Conservation (phyloP, 2,113 vertebrate species). For the Gobiocypris rarus region DNA sequence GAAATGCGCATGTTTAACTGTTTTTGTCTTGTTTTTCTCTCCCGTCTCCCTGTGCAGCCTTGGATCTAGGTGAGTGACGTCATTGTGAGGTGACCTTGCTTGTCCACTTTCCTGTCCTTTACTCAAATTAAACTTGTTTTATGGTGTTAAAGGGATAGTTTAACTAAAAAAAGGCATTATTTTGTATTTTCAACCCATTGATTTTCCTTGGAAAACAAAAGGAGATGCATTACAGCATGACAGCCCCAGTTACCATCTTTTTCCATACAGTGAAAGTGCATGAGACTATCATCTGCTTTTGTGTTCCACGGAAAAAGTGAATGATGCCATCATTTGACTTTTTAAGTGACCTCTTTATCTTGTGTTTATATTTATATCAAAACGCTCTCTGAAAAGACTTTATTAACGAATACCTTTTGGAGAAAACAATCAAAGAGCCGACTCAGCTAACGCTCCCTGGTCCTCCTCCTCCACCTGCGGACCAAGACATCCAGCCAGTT, state of each 20-base stretch:
- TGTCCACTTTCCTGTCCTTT: not conserved
- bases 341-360: too few species aligned
- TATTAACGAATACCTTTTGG: slow-evolving; percentile 76
- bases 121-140: not conserved
- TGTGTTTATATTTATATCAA: not conserved
- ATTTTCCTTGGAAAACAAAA: not conserved
- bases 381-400: slow-evolving; percentile 69
- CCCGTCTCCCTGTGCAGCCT: not conserved
- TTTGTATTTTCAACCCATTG: not conserved
- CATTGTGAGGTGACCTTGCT: not conserved
- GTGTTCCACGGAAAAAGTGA: not conserved
- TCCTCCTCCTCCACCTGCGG: slow-evolving; percentile 65
- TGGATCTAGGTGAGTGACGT: slow-evolving; percentile 69
- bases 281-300: not conserved
- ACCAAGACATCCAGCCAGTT: not conserved
- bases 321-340: not conserved
- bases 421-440: slow-evolving; percentile 55
- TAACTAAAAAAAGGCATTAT: not conserved
- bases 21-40: slow-evolving; percentile 43
- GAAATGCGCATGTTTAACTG: not conserved
- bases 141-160: not conserved
- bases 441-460: slow-evolving; percentile 55
- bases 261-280: not conserved
- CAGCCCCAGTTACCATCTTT: not conserved
- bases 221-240: not conserved